Evolutionary conservation across 1,140 invertebrate genomes (phyloP), one percentile per base, ranked within the genome.

Genomic region (Andrena cerasifolii): DNA sequence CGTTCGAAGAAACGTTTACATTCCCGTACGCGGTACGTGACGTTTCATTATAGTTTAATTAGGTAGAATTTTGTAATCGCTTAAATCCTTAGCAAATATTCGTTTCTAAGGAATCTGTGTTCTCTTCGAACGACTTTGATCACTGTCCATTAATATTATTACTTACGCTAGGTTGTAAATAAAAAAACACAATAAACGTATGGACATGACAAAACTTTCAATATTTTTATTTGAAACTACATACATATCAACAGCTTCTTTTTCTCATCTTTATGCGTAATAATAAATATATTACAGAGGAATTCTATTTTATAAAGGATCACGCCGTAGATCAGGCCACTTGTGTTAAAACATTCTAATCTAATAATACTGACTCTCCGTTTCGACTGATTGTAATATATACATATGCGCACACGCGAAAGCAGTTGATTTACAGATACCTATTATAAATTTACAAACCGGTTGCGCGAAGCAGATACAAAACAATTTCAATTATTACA

Each of bases 161-260:
- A 81, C 86, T 73, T 85, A 87, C 76, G 83, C 78, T 88, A 89
- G 85, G 88, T 83, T 91, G 90, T 91, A 91, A 87, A 91, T 90
- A 91, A 80, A 83, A 84, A 63, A 66, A 79, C 65, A 72, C 68
- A 85, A 85, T 85, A 85, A 85, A 84, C 58, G 66, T 63, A 70
- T 73, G 79, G 79, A 70, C 73, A 63, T 83, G 51, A 77, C 36
- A 84, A 74, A 66, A 83, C 51, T 73, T 84, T 63, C n/a, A 49
- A 36, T 76, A 63, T 33, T 51, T 80, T 85, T 67, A 73, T 53
- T 62, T 43, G 10, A 61, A 51, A 47, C n/a, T n/a, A n/a, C n/a
- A n/a, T n/a, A n/a, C n/a, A 47, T 47, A 40, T 63, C n/a, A 54
- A 47, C 56, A 28, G 43, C 26, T 16, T 24, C 31, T 54, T 71